Evolutionary conservation across 2,797 vertebrate species (phyloP).

Genomic region (Chloroceryle amazona): DNA sequence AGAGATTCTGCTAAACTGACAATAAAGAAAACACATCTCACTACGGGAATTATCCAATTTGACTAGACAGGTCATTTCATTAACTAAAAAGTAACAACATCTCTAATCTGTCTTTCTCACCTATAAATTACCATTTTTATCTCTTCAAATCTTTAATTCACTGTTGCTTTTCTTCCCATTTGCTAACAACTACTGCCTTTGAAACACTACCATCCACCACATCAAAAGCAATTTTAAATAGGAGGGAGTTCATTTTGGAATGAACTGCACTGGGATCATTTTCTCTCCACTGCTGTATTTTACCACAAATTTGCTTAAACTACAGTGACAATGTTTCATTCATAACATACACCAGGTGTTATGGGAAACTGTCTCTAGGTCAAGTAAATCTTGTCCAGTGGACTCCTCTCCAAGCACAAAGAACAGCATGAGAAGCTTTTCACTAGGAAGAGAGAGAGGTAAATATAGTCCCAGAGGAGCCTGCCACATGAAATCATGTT

Average conservation of each 20-base stretch:
- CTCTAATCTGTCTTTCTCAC: constrained; percentile 35
- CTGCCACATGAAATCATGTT: background rate
- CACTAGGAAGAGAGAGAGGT: background rate
- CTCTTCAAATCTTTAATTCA: constrained; percentile 39
- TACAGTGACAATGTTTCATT: background rate
- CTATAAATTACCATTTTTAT: constrained; percentile 33
- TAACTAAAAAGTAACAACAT: constrained; percentile 56
- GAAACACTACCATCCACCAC: background rate
- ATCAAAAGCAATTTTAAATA: constrained; percentile 11
- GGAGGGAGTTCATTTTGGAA: background rate
- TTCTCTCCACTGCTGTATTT: background rate
- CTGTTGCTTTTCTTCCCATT: background rate
- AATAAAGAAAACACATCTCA: constrained; percentile 37
- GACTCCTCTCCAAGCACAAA: background rate
- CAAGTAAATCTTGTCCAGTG: background rate
- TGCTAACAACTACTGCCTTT: constrained; percentile 12
- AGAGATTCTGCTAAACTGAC: constrained; percentile 27
- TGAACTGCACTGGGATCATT: background rate
- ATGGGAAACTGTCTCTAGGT: background rate
- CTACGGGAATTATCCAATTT: background rate
- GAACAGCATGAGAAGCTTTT: background rate
- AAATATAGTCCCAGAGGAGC: background rate
- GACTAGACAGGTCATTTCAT: constrained; percentile 59
- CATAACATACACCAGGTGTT: background rate
- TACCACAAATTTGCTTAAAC: background rate